phyloP scores from a whole-genome alignment of 2,888 invertebrate species.

The Caenorhabditis panamensis region DNA sequence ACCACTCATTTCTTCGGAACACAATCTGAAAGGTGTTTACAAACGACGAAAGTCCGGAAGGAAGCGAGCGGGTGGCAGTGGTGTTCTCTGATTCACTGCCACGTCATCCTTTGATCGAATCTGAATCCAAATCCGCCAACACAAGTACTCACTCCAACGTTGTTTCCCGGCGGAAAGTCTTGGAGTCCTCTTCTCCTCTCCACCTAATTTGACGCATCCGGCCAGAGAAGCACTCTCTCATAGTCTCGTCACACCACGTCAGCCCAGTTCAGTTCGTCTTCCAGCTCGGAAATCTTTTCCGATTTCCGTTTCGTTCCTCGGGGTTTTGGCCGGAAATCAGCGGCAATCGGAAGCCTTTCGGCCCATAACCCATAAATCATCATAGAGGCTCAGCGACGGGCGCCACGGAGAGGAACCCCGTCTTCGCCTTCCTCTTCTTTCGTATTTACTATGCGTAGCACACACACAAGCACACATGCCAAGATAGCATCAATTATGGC shows the following conservation, averaged over 20 bases:
- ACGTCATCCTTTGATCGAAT: not conserved
- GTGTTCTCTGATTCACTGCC: conserved; percentile 5
- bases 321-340: conserved; percentile 14
- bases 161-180: not conserved
- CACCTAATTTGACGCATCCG: conserved; percentile 22
- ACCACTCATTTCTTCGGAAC: no score
- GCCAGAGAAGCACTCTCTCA: not conserved
- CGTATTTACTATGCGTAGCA: conserved; percentile 31
- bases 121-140: not conserved
- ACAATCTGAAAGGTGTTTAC: not conserved
- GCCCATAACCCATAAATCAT: conserved; percentile 57
- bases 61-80: not conserved
- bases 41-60: not conserved
- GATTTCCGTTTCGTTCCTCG: not conserved
- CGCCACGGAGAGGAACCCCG: conserved; percentile 5
- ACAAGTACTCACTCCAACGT: not conserved
- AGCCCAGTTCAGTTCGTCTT: not conserved
- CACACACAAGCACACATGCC: conserved; percentile 23
- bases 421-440: conserved; percentile 4
- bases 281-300: not conserved
- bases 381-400: conserved; percentile 39
- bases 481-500: conserved; percentile 32
- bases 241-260: not conserved
- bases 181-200: not conserved
- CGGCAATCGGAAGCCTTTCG: conserved; percentile 9